Evolutionary conservation across 53 echinoderm and acorn worm species (phyloP), one percentile per base, ranked within the genome.

Genomic region (Temnopleurus reevesii): DNA sequence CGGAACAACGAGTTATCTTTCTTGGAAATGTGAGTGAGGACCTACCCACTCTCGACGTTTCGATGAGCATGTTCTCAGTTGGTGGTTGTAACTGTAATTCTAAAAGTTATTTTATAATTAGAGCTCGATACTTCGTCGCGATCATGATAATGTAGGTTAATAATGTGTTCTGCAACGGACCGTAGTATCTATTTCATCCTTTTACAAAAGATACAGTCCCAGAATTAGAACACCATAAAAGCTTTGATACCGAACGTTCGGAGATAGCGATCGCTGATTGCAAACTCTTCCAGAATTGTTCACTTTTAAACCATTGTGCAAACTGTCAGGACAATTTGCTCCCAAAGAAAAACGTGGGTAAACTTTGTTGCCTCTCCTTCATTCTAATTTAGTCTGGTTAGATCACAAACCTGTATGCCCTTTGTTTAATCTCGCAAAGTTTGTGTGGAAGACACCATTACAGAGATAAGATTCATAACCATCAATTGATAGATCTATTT

Each of bases 381-480:
- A 31, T 26, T 41, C 9, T 36, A 19, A 38, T 34, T n/a, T 23
- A 38, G 2, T 23, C 43, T 7, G n/a, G 21, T n/a, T 19, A 71
- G 8, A 71, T 38, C 21, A 13, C 3, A 5, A 31, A 63, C 15
- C 4, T 34, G 63, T 31, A 71, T 71, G 43, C 2, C 38, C 36
- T 4, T n/a, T 71, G n/a, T 19, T 21, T 17, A 15, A 65, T 18
- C 65, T 65, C 5, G 33, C 10, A 23, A 41, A 19, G 36, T 12
- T 41, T 21, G 0, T n/a, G 71, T 8, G 41, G 21, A 71, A 71
- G 71, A 43, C 41, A 41, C 36, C 71, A 36, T 4, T 12, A 1
- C 19, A 71, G 28, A 71, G 71, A 71, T 71, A 71, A 18, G 71
- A n/a, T 71, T 71, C 71, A 71, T 71, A 41, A 19, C 56, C 71